Evolutionary conservation across 2,888 invertebrate species (phyloP), one percentile per base, ranked within the genome.

Genomic region (Coelinius sp.): DNA sequence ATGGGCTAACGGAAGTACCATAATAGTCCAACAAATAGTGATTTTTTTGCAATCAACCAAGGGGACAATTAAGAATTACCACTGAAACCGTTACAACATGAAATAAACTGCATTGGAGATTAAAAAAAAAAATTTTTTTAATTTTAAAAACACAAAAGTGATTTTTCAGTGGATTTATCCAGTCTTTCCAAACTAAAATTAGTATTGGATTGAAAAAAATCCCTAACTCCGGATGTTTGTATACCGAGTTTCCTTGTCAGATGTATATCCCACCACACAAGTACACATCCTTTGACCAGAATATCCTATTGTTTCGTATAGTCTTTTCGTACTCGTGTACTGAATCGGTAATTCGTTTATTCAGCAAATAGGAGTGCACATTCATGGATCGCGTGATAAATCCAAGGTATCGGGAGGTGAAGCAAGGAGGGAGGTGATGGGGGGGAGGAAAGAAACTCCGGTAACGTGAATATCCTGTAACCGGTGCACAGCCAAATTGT

Each of bases 401-500:
- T 38, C 46, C 27, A 31, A 65, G 14, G 31, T 49, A 17, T 31
- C 27, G n/a, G 3, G 24, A 53, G n/a, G 27, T 24, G 17, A 46
- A 46, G 46, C 20, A 24, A n/a, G 44, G 38, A 24, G 12, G 31
- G 14, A 44, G 22, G 24, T 24, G 7, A 41, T 49, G 10, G 20
- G 49, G 6, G 14, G 35, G 27, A 20, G 17, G 17, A 31, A n/a
- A 4, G 52, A 14, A 59, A 7, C 59, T 31, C 66, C 71, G 66
- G 65, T 71, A 66, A 71, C 70, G 66, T 56, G 64, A 71, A 66
- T 71, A 71, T 71, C 70, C 70, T 77, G 80, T 79, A 79, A 76
- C 80, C 77, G 80, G 79, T 80, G 81, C 80, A 81, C 27, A 22
- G 65, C 80, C 79, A 78, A 82, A 79, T 79, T 76, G 79, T 81